Base-by-base conservation (phyloP, 64 coral and sea anemone genomes). In the Catalaphyllia jardinei region DNA sequence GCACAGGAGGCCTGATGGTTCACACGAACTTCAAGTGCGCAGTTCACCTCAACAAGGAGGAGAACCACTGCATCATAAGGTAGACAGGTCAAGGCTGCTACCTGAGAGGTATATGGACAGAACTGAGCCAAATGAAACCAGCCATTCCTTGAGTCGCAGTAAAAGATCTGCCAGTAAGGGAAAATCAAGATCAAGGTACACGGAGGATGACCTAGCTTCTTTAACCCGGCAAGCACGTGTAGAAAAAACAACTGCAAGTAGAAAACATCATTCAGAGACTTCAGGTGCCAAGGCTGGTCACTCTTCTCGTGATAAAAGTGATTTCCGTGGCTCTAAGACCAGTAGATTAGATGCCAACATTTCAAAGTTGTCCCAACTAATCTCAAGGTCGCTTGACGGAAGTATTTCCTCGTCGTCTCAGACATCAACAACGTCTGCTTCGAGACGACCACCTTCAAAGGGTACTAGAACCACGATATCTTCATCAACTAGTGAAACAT, bases 351-450 rank as follows among this genome's bases (percentile, higher is more conserved):
- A 85, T 71, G 63, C 33, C 24, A 85, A 85, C 63, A 85, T 85
- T 51, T 52, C 81, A 15, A 85, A 71, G 62, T 19, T 85, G 33
- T 71, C 81, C 24, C 69, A 63, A 5, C n/a, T 85, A 22, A 49
- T 85, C 0, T 71, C 81, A 28, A 85, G 64, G 28, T 85, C 81
- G 5, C 49, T 65, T 1, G 81, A 85, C 35, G 81, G 71, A 18
- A 85, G 81, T 14, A 50, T 71, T 52, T 85, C 81, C 25, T 85
- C 81, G 38, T 85, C 81, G 1, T 85, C 81, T 71, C 62, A 38
- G 20, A 13, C 62, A 15, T 85, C 62, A 12, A 64, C 67, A 16
- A 71, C 39, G 6, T 35, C 29, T 15, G 0, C 35, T 69, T 24
- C 11, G 30, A 85, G 60, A 63, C 3, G 62, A 38, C n/a, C 81